Evolutionary conservation across 1,140 invertebrate genomes (phyloP).

Genomic region (Dolichoris vasculosae): DNA sequence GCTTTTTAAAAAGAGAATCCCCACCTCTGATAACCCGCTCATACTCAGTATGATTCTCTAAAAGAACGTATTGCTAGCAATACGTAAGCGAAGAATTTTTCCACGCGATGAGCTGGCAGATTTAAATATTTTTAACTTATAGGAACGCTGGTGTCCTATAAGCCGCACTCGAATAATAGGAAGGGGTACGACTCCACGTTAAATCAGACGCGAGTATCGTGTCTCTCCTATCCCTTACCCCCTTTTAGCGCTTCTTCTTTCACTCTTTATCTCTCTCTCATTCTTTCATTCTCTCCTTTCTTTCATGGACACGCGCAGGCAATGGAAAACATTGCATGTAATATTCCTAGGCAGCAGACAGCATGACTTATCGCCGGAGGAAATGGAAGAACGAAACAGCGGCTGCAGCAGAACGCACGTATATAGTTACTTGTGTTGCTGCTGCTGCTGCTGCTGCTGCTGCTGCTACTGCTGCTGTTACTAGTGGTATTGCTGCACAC

Average conservation of each 20-base stretch:
- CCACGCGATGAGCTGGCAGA: conserved; percentile 19
- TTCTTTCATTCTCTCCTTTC: not conserved
- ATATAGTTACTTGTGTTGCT: not conserved
- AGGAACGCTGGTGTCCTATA: not conserved
- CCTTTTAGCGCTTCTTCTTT: too few species aligned
- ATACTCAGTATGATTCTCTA: not conserved
- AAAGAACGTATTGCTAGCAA: conserved; percentile 20
- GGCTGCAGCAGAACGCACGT: not conserved
- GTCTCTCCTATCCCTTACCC: too few species aligned
- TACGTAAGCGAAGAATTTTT: not conserved
- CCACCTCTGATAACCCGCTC: not conserved
- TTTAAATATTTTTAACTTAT: conserved; percentile 47
- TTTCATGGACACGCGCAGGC: not conserved
- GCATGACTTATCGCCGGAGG: conserved; percentile 45
- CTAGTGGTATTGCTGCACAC: conserved; percentile 9
- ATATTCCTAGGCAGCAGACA: conserved; percentile 40
- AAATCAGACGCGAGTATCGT: conserved; percentile 10
- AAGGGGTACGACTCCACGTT: conserved; percentile 37
- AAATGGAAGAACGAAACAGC: conserved; percentile 38
- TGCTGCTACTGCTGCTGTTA: not conserved
- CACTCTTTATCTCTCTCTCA: not conserved
- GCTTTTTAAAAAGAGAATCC: conserved; percentile 8
- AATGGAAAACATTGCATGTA: conserved; percentile 47
- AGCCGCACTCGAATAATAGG: conserved; percentile 2
- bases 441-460: not conserved